A percentile compares a stretch with the other conserved stretches of the same genome.
Conservation (phyloP, 2,797 vertebrate species). For the Enteromius argenteus region DNA sequence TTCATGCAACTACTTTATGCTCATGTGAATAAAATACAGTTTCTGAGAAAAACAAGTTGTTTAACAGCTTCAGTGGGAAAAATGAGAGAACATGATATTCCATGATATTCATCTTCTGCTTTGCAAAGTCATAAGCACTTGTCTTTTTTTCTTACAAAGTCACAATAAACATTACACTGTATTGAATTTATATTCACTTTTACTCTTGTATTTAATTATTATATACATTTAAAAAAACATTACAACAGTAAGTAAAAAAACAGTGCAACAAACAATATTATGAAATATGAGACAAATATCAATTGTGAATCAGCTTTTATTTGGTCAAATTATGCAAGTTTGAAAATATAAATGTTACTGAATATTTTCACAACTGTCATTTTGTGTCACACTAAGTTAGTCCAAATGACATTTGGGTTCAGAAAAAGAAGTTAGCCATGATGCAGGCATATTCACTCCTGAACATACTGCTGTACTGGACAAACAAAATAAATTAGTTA, state of each 20-base stretch:
- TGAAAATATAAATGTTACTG: not conserved
- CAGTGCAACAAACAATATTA: not conserved
- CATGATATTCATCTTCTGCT: not conserved
- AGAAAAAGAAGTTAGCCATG: not conserved
- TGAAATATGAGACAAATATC: not conserved
- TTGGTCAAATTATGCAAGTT: not conserved
- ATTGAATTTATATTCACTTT: not conserved
- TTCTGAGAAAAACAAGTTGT: not conserved
- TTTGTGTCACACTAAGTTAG: not conserved
- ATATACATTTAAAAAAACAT: not conserved
- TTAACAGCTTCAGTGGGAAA: not conserved
- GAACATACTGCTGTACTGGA: not conserved
- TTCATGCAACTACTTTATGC: not conserved
- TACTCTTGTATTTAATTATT: not conserved
- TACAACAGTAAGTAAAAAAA: not conserved
- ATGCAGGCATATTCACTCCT: not conserved
- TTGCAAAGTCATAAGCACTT: not conserved
- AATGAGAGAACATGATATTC: not conserved
- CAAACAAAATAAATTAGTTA: not conserved
- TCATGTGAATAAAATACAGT: not conserved
- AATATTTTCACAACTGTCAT: not conserved
- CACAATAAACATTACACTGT: not conserved
- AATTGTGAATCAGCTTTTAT: not conserved
- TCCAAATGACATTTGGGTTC: not conserved
- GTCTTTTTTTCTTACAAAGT: not conserved